phyloP scores from a whole-genome alignment of 2,888 invertebrate genomes.

The Leptinotarsa juncta region DNA sequence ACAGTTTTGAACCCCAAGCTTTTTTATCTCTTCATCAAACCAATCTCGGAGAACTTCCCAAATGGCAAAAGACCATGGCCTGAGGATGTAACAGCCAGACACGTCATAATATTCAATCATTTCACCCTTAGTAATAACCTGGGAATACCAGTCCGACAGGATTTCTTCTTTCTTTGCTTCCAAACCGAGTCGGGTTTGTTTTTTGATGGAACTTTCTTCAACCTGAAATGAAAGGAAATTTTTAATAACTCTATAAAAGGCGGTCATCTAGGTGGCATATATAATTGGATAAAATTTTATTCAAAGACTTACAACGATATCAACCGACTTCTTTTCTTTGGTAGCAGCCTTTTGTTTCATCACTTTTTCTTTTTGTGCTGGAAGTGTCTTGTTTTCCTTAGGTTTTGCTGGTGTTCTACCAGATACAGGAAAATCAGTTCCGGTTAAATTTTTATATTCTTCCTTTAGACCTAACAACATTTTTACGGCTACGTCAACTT shows the following conservation, averaged over 20 bases:
- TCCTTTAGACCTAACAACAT: constrained; percentile 71
- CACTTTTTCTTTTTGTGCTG: constrained; percentile 58
- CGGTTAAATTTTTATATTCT: constrained; percentile 71
- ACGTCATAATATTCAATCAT: constrained; percentile 99
- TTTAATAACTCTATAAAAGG: background rate
- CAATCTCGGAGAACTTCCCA: constrained; percentile 93
- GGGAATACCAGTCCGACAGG: constrained; percentile 97
- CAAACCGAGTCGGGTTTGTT: constrained; percentile 92
- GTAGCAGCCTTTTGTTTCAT: constrained; percentile 56
- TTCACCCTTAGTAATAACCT: constrained; percentile 91
- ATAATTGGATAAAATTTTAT: background rate
- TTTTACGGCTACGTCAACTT: constrained; percentile 67
- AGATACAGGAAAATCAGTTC: constrained; percentile 66
- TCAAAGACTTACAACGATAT: constrained; percentile 30
- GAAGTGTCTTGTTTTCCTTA: constrained; percentile 52
- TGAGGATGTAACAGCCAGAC: constrained; percentile 97
- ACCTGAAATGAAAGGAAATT: constrained; percentile 39
- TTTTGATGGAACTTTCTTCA: constrained; percentile 76
- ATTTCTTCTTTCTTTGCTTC: constrained; percentile 94
- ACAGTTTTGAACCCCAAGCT: constrained; percentile 93
- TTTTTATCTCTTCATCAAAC: constrained; percentile 88
- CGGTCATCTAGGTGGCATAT: no score
- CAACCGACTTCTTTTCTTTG: constrained; percentile 57
- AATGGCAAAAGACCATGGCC: constrained; percentile 96
- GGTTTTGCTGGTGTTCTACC: constrained; percentile 57